A percentile compares a stretch with the other conserved stretches of the same genome.
Evolutionary conservation across 2,113 vertebrate species (phyloP).

Genomic region (Setophaga coronata): DNA sequence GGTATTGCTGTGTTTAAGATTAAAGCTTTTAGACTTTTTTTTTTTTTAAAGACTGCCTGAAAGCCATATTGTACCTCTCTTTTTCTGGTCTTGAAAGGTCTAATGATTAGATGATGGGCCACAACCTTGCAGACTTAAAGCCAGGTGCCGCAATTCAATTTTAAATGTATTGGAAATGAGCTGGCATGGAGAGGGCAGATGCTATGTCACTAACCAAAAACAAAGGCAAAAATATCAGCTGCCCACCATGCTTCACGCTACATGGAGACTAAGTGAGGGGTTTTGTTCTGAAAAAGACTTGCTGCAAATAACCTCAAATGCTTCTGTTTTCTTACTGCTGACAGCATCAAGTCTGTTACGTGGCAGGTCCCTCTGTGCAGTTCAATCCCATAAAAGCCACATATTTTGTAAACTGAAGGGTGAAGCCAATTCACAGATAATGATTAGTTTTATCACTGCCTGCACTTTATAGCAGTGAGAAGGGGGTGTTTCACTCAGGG

Average conservation of each 20-base stretch:
- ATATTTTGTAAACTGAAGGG: background rate
- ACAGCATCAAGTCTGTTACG: background rate
- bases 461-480: background rate
- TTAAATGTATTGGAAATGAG: conserved; percentile 15
- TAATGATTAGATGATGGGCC: conserved; percentile 5
- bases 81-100: conserved; percentile 29
- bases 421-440: background rate
- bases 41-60: background rate
- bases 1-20: conserved; percentile 32
- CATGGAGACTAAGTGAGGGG: rapidly evolving
- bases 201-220: conserved; percentile 33
- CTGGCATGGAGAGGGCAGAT: conserved; percentile 34
- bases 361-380: background rate
- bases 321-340: background rate
- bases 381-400: background rate
- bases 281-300: background rate
- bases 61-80: conserved; percentile 21
- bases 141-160: conserved; percentile 20
- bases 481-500: background rate
- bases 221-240: conserved; percentile 35
- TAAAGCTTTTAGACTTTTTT: conserved; percentile 7
- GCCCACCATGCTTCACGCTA: background rate
- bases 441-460: background rate
- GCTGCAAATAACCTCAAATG: background rate
- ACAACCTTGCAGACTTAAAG: background rate